Conservation (phyloP, 2,113 vertebrate genomes). For the Brachionichthys hirsutus region DNA sequence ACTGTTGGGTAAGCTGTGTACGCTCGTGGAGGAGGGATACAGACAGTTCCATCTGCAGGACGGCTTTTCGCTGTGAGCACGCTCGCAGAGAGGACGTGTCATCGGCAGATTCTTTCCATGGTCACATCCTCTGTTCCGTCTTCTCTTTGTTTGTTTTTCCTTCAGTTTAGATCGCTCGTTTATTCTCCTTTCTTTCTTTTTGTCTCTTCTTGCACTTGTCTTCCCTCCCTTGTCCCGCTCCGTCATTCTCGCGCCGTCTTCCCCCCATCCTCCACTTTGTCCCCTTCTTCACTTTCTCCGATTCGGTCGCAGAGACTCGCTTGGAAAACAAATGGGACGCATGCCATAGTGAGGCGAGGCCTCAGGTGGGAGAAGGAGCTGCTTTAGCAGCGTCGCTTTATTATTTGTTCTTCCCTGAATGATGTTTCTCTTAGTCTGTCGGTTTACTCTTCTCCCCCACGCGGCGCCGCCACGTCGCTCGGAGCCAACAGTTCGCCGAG, state of each 20-base stretch:
- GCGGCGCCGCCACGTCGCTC: conserved; percentile 7
- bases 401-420: conserved; percentile 47
- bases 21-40: conserved; percentile 14
- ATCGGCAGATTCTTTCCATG: conserved; percentile 37
- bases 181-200: neutral
- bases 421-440: conserved; percentile 31
- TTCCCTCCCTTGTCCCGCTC: too few species aligned
- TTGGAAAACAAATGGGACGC: conserved; percentile 38
- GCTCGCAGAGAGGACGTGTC: conserved; percentile 39
- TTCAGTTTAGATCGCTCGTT: conserved; percentile 3
- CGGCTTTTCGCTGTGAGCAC: conserved; percentile 14
- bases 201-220: neutral
- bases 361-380: conserved; percentile 55
- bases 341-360: conserved; percentile 24
- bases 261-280: neutral
- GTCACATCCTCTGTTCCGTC: conserved; percentile 18
- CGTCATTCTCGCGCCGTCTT: too few species aligned
- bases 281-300: conserved; percentile 18
- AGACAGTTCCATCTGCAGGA: conserved; percentile 43
- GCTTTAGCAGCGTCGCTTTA: conserved; percentile 43
- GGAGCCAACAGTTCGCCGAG: conserved; percentile 47
- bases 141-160: neutral
- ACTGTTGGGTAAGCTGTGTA: conserved; percentile 46
- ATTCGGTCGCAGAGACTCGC: conserved; percentile 24
- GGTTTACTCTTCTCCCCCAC: conserved; percentile 19